These are phyloP conservation scores for Drosophila ochracea DNA, from an alignment of 2,888 invertebrate genomes.

Conservation along the genomic window DNA sequence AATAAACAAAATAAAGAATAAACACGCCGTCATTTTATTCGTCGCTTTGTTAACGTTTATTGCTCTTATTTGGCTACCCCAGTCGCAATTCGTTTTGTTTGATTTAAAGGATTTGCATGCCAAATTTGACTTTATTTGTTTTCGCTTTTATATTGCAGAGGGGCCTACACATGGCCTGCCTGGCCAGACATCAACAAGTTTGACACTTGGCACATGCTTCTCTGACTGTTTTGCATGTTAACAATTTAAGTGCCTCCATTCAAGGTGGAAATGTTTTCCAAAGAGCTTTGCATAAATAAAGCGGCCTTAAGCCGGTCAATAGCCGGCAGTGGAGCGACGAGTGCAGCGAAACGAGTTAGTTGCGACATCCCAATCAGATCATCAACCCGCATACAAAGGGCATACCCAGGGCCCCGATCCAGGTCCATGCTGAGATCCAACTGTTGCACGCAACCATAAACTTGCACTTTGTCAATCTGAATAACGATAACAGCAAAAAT, in stretches of 20 bases:
- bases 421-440: conserved; percentile 11
- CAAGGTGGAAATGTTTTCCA: conserved; percentile 60
- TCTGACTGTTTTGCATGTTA: conserved; percentile 60
- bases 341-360: conserved; percentile 56
- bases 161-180: conserved; percentile 22
- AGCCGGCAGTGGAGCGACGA: conserved; percentile 24
- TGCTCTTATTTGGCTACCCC: conserved; percentile 42
- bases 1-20: conserved; percentile 26
- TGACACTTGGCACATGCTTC: conserved; percentile 55
- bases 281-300: conserved; percentile 65
- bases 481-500: conserved; percentile 18
- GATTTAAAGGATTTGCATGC: conserved; percentile 79
- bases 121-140: conserved; percentile 79
- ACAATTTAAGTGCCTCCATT: conserved; percentile 65
- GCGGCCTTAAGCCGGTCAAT: conserved; percentile 32
- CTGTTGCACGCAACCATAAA: conserved; percentile 33
- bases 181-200: conserved; percentile 39
- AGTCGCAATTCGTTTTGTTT: conserved; percentile 69
- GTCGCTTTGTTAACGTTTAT: conserved; percentile 72
- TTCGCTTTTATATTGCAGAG: conserved; percentile 33
- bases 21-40: conserved; percentile 55
- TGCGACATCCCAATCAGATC: conserved; percentile 54
- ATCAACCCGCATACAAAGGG: conserved; percentile 55
- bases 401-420: conserved; percentile 11
- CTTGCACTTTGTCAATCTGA: conserved; percentile 25